Base-by-base conservation (phyloP, 2,797 vertebrate genomes). In the Somateria mollissima region DNA sequence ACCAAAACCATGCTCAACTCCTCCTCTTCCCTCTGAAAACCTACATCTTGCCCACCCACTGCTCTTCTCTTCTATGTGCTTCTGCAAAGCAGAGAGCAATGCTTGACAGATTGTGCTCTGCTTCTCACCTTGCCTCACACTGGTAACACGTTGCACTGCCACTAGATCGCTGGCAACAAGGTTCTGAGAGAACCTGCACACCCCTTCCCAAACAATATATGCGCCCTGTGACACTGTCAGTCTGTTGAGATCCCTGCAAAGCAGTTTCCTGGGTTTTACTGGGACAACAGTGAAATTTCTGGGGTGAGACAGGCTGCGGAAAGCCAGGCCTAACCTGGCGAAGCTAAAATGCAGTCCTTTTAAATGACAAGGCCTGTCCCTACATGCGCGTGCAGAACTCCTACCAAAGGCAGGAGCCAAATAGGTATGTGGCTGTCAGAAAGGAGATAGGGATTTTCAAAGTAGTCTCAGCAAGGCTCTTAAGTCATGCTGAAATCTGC, bases 401-500 rank as follows among this genome's bases (percentile, higher is more conserved):
- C 54, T 53, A 0, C 58, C 62, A 53, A 69, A 84, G 58, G 61
- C 58, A 86, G 27, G 7, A 94, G 45, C n/a, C 56, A 60, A 73
- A 54, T 0, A 57, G 60, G 70, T 34, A 88, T 6, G 32, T 3
- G 65, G 64, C 91, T 91, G 86, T 90, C 84, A 92, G 37, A 91
- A 87, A 49, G 54, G 27, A 92, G 61, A 92, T 2, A 13, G 19
- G 49, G 45, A 76, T 87, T 94, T 94, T 88, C 69, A 83, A 65
- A 92, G 51, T 21, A 80, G 78, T 43, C 86, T 92, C 84, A 82
- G 72, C 30, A 82, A 89, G 60, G 39, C 37, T 94, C 67, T 17
- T 47, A 88, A 82, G 84, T 72, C 72, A 80, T 19, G 45, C 61
- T 80, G 54, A 94, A 93, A 95, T 92, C 45, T 87, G 88, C 91